Evolutionary conservation across 2,797 vertebrate genomes (phyloP).

Genomic region (Gymnoscopelus braueri): DNA sequence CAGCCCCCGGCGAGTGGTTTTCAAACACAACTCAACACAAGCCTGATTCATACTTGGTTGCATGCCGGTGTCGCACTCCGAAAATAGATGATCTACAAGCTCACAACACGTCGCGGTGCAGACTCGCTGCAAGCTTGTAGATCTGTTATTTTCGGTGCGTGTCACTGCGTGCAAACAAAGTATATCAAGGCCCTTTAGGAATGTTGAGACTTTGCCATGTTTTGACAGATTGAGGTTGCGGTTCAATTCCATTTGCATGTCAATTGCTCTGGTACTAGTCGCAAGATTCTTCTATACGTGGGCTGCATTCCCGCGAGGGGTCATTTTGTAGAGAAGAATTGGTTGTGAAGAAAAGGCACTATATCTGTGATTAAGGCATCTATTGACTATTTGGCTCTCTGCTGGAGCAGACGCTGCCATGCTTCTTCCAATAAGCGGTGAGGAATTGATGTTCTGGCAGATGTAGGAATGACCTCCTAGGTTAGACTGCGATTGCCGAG

Average conservation of each 20-base stretch:
- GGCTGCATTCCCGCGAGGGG: conserved; percentile 25
- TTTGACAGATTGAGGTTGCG: conserved; percentile 51
- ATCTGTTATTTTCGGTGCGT: too few relatives aligned
- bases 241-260: conserved; percentile 47
- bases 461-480: neutral
- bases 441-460: conserved; percentile 7
- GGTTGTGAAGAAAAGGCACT: conserved; percentile 40
- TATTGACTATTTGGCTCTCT: conserved; percentile 30
- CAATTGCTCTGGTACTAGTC: conserved; percentile 36
- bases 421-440: conserved; percentile 11
- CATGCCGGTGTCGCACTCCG: too few relatives aligned
- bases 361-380: conserved; percentile 66
- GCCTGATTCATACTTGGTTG: too few relatives aligned
- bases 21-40: too few relatives aligned
- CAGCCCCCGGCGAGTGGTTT: conserved; percentile 25
- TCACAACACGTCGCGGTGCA: too few relatives aligned
- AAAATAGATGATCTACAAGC: too few relatives aligned
- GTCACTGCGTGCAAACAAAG: too few relatives aligned
- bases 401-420: conserved; percentile 33
- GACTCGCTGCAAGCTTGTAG: too few relatives aligned
- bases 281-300: conserved; percentile 24
- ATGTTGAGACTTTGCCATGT: conserved; percentile 43
- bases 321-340: conserved; percentile 32
- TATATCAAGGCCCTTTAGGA: conserved; percentile 7
- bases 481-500: neutral